These are phyloP conservation scores for Rhineura floridana DNA, from an alignment of 2,113 vertebrate genomes.

Conservation along the genomic window DNA sequence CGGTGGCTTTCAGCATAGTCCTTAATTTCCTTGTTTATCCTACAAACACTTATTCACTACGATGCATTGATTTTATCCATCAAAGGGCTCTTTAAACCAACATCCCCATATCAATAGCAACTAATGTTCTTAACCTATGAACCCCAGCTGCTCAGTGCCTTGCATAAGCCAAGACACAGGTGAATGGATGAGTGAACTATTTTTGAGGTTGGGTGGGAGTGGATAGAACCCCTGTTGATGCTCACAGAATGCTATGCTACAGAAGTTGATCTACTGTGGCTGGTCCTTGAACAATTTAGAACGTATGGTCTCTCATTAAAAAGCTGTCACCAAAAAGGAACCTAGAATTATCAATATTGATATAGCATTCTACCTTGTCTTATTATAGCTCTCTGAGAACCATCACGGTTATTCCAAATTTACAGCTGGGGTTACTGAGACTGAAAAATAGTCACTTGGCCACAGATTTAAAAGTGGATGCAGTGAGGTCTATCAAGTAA, in stretches of 20 bases:
- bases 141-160: neutral
- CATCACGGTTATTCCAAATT: neutral
- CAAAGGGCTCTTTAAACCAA: neutral
- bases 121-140: neutral
- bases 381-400: neutral
- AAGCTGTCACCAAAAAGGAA: neutral
- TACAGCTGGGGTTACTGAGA: neutral
- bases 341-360: neutral
- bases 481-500: neutral
- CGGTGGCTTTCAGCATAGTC: neutral
- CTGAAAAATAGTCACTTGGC: neutral
- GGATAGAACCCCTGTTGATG: neutral
- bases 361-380: neutral
- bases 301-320: neutral
- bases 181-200: too few relatives aligned
- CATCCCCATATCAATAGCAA: neutral
- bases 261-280: neutral
- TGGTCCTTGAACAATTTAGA: neutral
- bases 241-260: neutral
- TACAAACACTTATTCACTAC: neutral
- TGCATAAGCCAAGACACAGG: neutral
- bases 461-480: neutral
- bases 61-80: neutral
- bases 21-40: neutral
- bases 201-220: too few relatives aligned